phyloP scores from a whole-genome alignment of 2,113 vertebrate species.

The Sus scrofa region T2T-Sscrofa CM000816.6:59412001-59412500 shows the following conservation, averaged over 20 bases:
- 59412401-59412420: neutral
- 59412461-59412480: conserved; percentile 72
- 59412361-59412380: neutral
- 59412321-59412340: neutral
- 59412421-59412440: neutral
- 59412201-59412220: no score
- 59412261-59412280: no score
- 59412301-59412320: no score
- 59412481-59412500: conserved; percentile 58
- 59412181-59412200: neutral
- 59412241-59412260: no score
- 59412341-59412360: neutral
- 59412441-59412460: conserved; percentile 59
- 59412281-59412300: no score
- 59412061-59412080: neutral
- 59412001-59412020: neutral
- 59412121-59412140: neutral
- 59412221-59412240: no score
- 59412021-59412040: neutral
- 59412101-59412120: neutral
- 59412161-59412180: neutral
- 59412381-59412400: neutral
- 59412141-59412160: conserved; percentile 1
- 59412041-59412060: neutral
- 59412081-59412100: neutral